These are phyloP conservation scores for Salarias fasciatus DNA, from an alignment of 2,797 vertebrate genomes.

Conservation along the genomic window DNA sequence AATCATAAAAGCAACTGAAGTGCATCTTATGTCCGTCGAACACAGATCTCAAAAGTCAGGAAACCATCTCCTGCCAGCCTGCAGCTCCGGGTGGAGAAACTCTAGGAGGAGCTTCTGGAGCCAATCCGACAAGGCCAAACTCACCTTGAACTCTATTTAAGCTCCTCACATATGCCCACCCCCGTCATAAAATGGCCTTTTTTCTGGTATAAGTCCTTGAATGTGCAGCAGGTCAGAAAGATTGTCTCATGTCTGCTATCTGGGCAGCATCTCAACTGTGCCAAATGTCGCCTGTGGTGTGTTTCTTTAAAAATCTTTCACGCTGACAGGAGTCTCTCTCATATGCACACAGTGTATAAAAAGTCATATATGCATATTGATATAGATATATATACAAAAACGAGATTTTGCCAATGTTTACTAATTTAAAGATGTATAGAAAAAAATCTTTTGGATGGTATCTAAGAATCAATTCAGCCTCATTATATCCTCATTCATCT, in stretches of 20 bases:
- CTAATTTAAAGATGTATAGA: slow-evolving; percentile 20
- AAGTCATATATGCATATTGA: slow-evolving; percentile 45
- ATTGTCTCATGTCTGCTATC: neutral
- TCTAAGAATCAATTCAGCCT: slow-evolving; percentile 13
- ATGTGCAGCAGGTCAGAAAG: neutral
- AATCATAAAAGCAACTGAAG: too few species aligned
- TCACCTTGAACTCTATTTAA: slow-evolving; percentile 35
- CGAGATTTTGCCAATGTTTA: slow-evolving; percentile 25
- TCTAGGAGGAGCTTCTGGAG: slow-evolving; percentile 32
- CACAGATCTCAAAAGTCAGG: slow-evolving; percentile 53
- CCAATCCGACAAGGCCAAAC: slow-evolving; percentile 37
- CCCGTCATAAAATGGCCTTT: neutral
- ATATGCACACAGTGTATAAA: slow-evolving; percentile 31
- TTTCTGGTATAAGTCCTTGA: neutral
- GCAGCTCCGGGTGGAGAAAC: slow-evolving; percentile 30
- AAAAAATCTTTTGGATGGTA: neutral
- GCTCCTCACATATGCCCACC: slow-evolving; percentile 12
- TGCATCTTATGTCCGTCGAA: too few species aligned
- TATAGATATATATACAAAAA: slow-evolving; percentile 19
- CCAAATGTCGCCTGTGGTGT: slow-evolving; percentile 26
- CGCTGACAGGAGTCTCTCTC: slow-evolving; percentile 17
- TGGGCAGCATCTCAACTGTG: slow-evolving; percentile 17
- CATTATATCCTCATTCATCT: neutral
- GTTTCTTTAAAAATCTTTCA: slow-evolving; percentile 11
- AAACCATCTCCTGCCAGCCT: slow-evolving; percentile 45